Conservation (phyloP, 2,113 vertebrate genomes). For the Holacanthus passer region DNA sequence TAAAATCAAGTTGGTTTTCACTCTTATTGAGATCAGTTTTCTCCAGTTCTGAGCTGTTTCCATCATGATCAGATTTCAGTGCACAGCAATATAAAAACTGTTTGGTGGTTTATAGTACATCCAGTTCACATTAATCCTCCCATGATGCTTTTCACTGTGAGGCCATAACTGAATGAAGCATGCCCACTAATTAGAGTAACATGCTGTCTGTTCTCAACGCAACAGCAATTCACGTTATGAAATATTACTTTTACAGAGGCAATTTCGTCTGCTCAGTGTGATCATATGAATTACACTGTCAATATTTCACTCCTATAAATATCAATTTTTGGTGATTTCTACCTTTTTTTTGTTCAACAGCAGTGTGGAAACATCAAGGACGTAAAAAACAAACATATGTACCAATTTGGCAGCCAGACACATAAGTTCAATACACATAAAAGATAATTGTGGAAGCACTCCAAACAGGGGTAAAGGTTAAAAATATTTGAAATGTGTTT, state of each 20-base stretch:
- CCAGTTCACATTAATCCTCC: not conserved
- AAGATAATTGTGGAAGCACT: not conserved
- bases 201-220: not conserved
- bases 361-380: not conserved
- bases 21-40: not conserved
- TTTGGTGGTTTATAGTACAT: not conserved
- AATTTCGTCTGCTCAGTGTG: not conserved
- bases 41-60: not conserved
- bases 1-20: not conserved
- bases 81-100: not conserved
- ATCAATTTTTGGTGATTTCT: not conserved
- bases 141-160: not conserved
- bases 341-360: not conserved
- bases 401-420: not conserved
- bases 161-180: not conserved
- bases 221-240: not conserved
- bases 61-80: not conserved
- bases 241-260: not conserved
- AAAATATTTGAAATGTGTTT: slow-evolving; percentile 2
- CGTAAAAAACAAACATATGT: not conserved
- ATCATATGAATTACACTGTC: not conserved
- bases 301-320: not conserved
- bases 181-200: not conserved
- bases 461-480: slow-evolving; percentile 11
- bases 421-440: not conserved